A percentile compares a stretch with the other conserved stretches of the same genome.
phyloP scores from a whole-genome alignment of 2,888 invertebrate species.

The Agriopis marginaria region DNA sequence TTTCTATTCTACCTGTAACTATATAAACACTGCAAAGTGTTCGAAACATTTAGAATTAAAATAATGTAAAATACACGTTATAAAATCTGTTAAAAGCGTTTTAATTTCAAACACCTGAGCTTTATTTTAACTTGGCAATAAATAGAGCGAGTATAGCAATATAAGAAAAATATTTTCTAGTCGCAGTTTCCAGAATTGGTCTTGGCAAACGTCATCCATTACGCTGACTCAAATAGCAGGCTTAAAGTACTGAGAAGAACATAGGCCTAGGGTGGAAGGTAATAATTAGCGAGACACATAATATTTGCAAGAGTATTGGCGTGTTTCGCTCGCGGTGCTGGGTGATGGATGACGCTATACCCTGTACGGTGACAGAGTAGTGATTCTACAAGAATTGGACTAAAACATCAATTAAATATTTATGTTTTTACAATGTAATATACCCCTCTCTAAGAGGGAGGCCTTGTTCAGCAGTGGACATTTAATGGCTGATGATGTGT shows the following conservation, averaged over 20 bases:
- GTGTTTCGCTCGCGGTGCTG: conserved; percentile 48
- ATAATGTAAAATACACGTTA: no score
- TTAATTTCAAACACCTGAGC: background rate
- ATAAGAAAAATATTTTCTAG: background rate
- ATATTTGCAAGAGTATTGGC: conserved; percentile 44
- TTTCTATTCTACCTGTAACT: no score
- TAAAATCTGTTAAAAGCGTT: background rate
- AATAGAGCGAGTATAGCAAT: background rate
- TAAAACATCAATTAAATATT: background rate
- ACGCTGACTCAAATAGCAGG: conserved; percentile 17
- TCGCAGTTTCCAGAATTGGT: conserved; percentile 1
- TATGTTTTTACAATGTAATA: no score
- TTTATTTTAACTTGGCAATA: background rate
- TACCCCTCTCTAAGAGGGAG: no score
- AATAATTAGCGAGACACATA: conserved; percentile 42
- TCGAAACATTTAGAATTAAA: no score
- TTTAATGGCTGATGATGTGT: no score
- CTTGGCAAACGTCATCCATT: conserved; percentile 17
- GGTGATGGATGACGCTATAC: conserved; percentile 53
- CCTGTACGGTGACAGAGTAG: conserved; percentile 51
- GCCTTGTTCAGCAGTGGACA: no score
- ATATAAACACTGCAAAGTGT: no score
- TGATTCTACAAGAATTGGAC: conserved; percentile 38
- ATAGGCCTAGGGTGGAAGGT: conserved; percentile 34
- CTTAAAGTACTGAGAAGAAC: conserved; percentile 20